These are phyloP conservation scores for Ciconia stormi DNA, from an alignment of 2,113 vertebrate species.

Conservation along the genomic window DNA sequence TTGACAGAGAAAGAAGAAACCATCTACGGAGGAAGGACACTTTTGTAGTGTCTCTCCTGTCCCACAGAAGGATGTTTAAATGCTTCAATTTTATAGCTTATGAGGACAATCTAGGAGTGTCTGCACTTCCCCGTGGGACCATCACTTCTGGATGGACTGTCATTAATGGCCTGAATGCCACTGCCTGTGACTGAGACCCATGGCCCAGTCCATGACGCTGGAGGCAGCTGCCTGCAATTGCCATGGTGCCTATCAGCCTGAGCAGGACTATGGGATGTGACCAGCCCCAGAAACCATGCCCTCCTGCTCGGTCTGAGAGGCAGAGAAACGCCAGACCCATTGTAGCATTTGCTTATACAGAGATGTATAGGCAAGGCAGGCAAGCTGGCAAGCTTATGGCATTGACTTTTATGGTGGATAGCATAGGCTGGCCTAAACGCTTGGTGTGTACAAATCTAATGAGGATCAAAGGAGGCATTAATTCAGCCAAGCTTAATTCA, in stretches of 20 bases:
- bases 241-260: not conserved
- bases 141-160: not conserved
- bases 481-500: not conserved
- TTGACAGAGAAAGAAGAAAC: not conserved
- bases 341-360: not conserved
- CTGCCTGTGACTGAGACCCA: not conserved
- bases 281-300: not conserved
- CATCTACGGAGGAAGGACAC: not conserved
- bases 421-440: not conserved
- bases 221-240: not conserved
- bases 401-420: accelerated
- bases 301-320: not conserved
- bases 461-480: not conserved
- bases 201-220: no score
- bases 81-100: not conserved
- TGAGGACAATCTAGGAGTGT: not conserved
- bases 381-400: not conserved
- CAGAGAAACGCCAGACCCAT: not conserved
- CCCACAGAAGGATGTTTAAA: not conserved
- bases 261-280: not conserved
- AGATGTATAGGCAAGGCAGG: not conserved
- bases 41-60: not conserved
- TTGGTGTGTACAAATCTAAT: not conserved
- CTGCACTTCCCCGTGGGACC: not conserved
- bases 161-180: not conserved